phyloP scores from a whole-genome alignment of 2,888 invertebrate genomes.

The Thelaira solivaga region DNA sequence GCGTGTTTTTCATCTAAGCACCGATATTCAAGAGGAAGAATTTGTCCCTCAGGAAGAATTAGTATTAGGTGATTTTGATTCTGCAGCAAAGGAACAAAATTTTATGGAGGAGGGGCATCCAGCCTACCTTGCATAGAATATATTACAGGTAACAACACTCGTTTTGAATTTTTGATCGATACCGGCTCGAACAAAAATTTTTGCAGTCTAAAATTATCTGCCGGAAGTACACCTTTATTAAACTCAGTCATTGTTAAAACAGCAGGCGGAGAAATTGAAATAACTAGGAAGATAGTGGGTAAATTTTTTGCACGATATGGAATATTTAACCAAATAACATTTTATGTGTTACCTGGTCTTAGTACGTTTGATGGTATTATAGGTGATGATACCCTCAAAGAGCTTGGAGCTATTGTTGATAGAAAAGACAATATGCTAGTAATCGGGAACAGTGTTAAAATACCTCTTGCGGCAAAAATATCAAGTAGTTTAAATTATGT shows the following conservation, averaged over 20 bases:
- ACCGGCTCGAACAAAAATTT: background rate
- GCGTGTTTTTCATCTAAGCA: background rate
- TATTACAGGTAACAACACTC: background rate
- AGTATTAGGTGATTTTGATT: too few relatives aligned
- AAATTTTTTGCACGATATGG: too few relatives aligned
- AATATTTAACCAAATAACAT: too few relatives aligned
- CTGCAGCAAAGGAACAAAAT: too few relatives aligned
- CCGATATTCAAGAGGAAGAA: background rate
- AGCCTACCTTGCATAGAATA: background rate
- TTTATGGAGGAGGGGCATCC: background rate
- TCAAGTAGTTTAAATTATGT: background rate
- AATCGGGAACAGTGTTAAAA: background rate
- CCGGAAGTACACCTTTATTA: background rate
- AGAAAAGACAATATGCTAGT: constrained; percentile 1
- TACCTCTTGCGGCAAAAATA: background rate
- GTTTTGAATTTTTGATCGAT: background rate
- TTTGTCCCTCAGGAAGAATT: background rate
- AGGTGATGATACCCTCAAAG: background rate
- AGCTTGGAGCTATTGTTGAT: constrained; percentile 4
- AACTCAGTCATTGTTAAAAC: too few relatives aligned
- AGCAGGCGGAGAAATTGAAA: background rate
- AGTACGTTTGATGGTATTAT: too few relatives aligned
- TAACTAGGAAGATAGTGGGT: background rate
- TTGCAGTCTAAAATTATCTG: background rate
- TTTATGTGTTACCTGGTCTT: too few relatives aligned